Percentiles rank a stretch among this genome's conserved stretches.
Evolutionary conservation across 2,888 invertebrate genomes (phyloP).

Genomic region (Zygothrica quintamaculata): DNA sequence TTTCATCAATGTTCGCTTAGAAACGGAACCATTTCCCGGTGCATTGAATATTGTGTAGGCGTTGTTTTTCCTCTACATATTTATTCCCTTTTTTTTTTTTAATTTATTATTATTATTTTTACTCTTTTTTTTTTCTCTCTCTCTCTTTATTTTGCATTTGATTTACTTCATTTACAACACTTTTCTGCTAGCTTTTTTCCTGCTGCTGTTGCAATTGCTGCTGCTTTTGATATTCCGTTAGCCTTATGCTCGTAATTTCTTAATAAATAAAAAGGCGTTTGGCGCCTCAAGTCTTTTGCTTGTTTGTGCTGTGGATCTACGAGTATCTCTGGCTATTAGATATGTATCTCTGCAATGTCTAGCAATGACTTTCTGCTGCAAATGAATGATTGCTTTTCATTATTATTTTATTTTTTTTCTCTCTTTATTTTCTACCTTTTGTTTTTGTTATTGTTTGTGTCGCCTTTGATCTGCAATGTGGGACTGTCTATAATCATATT

Average conservation of each 20-base stretch:
- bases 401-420: constrained; percentile 27
- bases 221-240: constrained; percentile 44
- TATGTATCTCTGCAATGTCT: constrained; percentile 60
- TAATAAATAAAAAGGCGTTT: constrained; percentile 50
- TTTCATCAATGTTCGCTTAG: constrained; percentile 59
- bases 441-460: constrained; percentile 15
- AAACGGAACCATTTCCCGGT: constrained; percentile 16
- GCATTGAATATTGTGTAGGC: constrained; percentile 53
- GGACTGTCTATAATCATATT: constrained; percentile 27
- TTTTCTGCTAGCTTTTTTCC: constrained; percentile 57
- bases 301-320: constrained; percentile 26
- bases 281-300: constrained; percentile 58
- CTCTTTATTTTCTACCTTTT: constrained; percentile 22
- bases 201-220: constrained; percentile 1
- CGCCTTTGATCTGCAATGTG: constrained; percentile 32
- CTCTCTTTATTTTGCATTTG: constrained; percentile 36
- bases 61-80: constrained; percentile 18
- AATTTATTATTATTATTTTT: constrained; percentile 61
- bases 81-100: constrained; percentile 6
- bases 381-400: constrained; percentile 65
- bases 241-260: constrained; percentile 54
- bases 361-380: constrained; percentile 52
- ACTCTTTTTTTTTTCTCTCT: constrained; percentile 1
- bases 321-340: constrained; percentile 35
- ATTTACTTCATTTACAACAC: constrained; percentile 65